These are phyloP conservation scores for Choristoneura rosaceana DNA, from an alignment of 2,888 invertebrate genomes.

Conservation along the genomic window DNA sequence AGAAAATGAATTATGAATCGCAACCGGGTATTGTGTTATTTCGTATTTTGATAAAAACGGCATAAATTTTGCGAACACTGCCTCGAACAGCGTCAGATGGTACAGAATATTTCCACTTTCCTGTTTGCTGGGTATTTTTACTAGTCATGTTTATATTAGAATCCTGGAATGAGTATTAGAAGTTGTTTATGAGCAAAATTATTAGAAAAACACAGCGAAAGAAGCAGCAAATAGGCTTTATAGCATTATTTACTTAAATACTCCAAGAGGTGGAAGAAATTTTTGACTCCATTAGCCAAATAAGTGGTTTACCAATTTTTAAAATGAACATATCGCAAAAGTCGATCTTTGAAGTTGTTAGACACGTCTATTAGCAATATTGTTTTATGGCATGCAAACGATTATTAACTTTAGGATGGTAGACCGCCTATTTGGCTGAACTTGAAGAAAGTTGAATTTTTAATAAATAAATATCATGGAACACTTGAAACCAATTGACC, in stretches of 20 bases:
- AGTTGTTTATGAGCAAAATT: not conserved
- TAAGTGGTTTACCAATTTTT: too few relatives aligned
- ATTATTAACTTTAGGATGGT: too few relatives aligned
- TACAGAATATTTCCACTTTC: constrained; percentile 26
- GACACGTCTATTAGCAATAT: too few relatives aligned
- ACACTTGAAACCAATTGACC: too few relatives aligned
- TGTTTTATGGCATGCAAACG: too few relatives aligned
- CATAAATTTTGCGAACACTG: constrained; percentile 46
- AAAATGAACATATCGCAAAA: too few relatives aligned
- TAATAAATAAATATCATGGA: too few relatives aligned
- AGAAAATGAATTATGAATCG: constrained; percentile 53
- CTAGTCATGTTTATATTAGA: constrained; percentile 5
- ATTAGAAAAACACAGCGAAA: not conserved
- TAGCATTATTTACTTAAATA: not conserved
- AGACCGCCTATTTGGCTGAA: too few relatives aligned
- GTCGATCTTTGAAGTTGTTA: too few relatives aligned
- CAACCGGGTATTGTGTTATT: constrained; percentile 43
- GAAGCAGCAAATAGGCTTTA: not conserved
- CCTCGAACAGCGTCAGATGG: constrained; percentile 35
- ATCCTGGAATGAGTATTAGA: not conserved
- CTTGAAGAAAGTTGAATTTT: too few relatives aligned
- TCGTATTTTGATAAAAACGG: constrained; percentile 52
- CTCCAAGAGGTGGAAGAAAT: too few relatives aligned
- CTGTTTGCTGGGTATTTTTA: constrained; percentile 20
- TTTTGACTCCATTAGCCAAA: too few relatives aligned